Evolutionary conservation across 2,113 vertebrate genomes (phyloP), one percentile per base, ranked within the genome.

Genomic region (Tonatia bakeri): DNA sequence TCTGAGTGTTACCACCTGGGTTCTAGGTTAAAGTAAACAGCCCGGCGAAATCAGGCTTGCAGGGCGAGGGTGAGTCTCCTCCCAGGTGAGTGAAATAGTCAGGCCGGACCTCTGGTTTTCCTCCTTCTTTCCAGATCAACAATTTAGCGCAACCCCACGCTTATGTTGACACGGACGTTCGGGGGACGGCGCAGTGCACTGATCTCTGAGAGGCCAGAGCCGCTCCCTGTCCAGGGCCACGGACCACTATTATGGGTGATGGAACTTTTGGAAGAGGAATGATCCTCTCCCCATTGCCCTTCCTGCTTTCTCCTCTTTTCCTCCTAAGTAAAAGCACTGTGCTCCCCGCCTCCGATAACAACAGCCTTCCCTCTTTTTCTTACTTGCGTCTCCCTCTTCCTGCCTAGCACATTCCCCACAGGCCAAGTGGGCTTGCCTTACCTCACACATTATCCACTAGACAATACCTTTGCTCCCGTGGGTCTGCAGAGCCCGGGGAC

Each of bases 191-290:
- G 36, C 43, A 91, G 45, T 38, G 20, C 19, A 75, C 76, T 9
- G 82, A 33, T 83, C n/a, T 1, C 3, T 43, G 8, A 45, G 52
- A 96, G 83, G 61, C 77, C 83, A 28, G 47, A 40, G 20, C 36
- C 36, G 12, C 28, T 28, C n/a, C 26, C 15, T 1, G 1, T 19
- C 38, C 61, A 65, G 95, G 38, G 77, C 22, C 59, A 81, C 0
- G 70, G 50, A 82, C 11, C 67, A 76, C 22, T 36, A 36, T 77
- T 79, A 64, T 86, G 14, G 13, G 1, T 85, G 91, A 47, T 24
- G 7, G 84, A 92, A 94, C 73, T 38, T 95, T 20, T 47, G 64
- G 50, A 91, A 97, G 80, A 94, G 12, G 90, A 91, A 77, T 81
- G 22, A 3, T 65, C 87, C 26, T 95, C 95, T 95, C 93, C 50